Evolutionary conservation across 2,797 vertebrate species (phyloP), one percentile per base, ranked within the genome.

Genomic region (Basileuterus tristriatus): DNA sequence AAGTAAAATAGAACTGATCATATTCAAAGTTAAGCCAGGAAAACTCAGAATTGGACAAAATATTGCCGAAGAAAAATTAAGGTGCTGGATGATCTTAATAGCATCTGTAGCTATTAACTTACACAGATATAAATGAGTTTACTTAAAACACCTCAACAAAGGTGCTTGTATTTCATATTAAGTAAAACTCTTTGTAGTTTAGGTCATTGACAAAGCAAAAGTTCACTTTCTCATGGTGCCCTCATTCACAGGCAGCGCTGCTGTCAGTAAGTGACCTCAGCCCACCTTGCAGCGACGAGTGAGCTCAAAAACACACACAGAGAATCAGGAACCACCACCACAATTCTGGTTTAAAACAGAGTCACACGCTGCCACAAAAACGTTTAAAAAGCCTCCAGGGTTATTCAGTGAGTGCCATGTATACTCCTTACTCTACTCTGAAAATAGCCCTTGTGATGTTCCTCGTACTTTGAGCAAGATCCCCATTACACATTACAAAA

Each of bases 271-370:
- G 36, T 52, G 74, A 86, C 64, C 63, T 87, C 49, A 90, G 60
- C 22, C 63, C 60, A 68, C 41, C 47, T 29, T 2, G 0, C 9
- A 46, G 47, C 2, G 0, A 59, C 20, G 18, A 41, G 6, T 1
- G 4, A 63, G 30, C 13, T 43, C 55, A 56, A 10, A 58, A 11
- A 18, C 5, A 53, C 1, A 1, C 5, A 50, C 7, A 50, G 3
- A 74, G 26, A 62, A 81, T 22, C 32, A 26, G 32, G 43, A 87
- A 18, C 32, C 27, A 56, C 24, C 21, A 65, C 32, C 79, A 83
- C 85, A 82, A 78, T 52, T 50, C 37, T 68, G 32, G 6, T 82
- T 83, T 59, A 43, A 23, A 87, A 36, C 22, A 69, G 32, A 68
- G 29, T 43, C 39, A 52, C 6, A 74, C 2, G 1, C 44, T 64